Evolutionary conservation across 2,888 invertebrate genomes (phyloP).

Genomic region (Drosophila quinaria): DNA sequence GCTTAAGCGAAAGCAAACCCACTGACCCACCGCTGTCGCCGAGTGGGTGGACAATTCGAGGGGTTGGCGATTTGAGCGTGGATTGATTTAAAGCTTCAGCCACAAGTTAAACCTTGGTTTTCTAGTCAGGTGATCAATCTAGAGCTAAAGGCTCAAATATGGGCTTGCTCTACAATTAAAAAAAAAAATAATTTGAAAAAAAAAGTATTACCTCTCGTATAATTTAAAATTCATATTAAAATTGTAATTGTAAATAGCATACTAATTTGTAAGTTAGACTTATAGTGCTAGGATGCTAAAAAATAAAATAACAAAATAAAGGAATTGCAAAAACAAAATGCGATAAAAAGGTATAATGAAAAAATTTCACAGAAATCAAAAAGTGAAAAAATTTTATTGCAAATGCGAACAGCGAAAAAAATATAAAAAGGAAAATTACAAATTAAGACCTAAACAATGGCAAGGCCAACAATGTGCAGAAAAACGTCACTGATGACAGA

Average conservation of each 20-base stretch:
- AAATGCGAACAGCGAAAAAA: conserved; percentile 44
- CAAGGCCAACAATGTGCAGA: conserved; percentile 74
- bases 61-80: conserved; percentile 3
- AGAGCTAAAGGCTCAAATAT: conserved; percentile 1
- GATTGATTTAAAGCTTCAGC: conserved; percentile 15
- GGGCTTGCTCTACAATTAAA: conserved; percentile 27
- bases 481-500: conserved; percentile 84
- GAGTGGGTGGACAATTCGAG: conserved; percentile 37
- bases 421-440: conserved; percentile 62
- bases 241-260: no score
- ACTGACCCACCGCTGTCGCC: conserved; percentile 18
- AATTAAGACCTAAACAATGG: conserved; percentile 76
- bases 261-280: no score
- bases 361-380: conserved; percentile 46
- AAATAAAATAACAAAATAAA: not conserved
- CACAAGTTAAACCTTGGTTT: conserved; percentile 49
- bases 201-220: no score
- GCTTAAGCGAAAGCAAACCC: conserved; percentile 59
- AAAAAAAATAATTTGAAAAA: not conserved
- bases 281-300: no score
- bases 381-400: conserved; percentile 59
- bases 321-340: not conserved
- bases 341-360: not conserved
- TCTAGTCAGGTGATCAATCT: conserved; percentile 15
- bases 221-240: no score